Evolutionary conservation across 2,113 vertebrate species (phyloP).

Genomic region (Chelonoidis abingdonii): DNA sequence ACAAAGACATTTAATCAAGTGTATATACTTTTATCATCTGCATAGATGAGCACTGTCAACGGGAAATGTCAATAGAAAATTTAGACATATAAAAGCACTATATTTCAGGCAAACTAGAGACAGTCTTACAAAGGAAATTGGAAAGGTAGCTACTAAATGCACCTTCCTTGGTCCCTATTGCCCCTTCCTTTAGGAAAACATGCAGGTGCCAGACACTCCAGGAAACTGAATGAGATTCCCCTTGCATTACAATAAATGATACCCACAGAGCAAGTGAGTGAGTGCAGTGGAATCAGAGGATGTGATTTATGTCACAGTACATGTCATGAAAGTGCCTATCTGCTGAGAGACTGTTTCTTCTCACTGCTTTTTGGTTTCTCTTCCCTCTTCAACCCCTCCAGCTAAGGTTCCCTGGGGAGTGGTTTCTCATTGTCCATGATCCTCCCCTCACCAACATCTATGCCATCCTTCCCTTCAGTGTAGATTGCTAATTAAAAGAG

Average conservation of each 20-base stretch:
- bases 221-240: neutral
- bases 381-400: neutral
- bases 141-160: neutral
- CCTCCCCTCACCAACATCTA: neutral
- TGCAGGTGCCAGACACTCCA: neutral
- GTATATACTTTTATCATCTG: neutral
- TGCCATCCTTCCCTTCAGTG: neutral
- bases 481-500: neutral
- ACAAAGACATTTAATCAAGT: neutral
- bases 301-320: neutral
- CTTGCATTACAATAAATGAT: neutral
- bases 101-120: neutral
- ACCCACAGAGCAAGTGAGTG: rapidly evolving
- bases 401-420: neutral
- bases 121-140: neutral
- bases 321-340: rapidly evolving
- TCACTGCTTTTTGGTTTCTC: neutral
- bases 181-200: neutral
- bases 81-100: neutral
- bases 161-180: neutral
- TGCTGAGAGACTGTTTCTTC: neutral
- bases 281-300: neutral
- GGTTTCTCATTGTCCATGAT: neutral
- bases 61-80: neutral
- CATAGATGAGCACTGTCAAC: neutral